A percentile compares a stretch with the other conserved stretches of the same genome.
These are phyloP conservation scores for Dascillus cervinus DNA, from an alignment of 2,888 invertebrate species.

Conservation along the genomic window DNA sequence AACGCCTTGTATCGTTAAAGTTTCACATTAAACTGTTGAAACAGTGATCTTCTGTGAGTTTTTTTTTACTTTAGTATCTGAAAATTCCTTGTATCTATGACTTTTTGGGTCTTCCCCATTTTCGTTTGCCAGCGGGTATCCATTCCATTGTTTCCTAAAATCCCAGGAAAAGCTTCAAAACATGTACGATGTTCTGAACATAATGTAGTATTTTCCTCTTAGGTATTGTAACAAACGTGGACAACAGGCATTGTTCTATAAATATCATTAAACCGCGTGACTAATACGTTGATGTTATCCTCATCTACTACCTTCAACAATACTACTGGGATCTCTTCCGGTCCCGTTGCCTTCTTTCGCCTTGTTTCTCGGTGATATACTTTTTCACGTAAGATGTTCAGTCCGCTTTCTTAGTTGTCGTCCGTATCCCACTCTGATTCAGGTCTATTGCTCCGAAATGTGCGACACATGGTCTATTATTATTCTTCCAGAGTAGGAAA, in stretches of 20 bases:
- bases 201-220: slow-evolving; percentile 5
- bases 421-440: slow-evolving; percentile 1
- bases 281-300: slow-evolving; percentile 1
- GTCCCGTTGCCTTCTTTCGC: slow-evolving; percentile 1
- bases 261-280: slow-evolving; percentile 5
- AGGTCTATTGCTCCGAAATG: slow-evolving; percentile 3
- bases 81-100: too few relatives aligned
- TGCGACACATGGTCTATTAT: slow-evolving; percentile 1
- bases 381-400: too few relatives aligned
- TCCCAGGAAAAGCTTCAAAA: slow-evolving; percentile 5
- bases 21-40: too few relatives aligned
- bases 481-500: too few relatives aligned
- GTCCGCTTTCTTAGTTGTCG: slow-evolving; percentile 1
- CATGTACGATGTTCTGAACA: slow-evolving; percentile 3
- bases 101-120: too few relatives aligned
- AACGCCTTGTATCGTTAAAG: too few relatives aligned
- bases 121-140: too few relatives aligned
- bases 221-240: slow-evolving; percentile 4
- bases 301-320: slow-evolving; percentile 2
- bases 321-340: slow-evolving; percentile 2
- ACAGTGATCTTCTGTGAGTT: too few relatives aligned
- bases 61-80: too few relatives aligned
- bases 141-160: too few relatives aligned
- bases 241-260: slow-evolving; percentile 3
- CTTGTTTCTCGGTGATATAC: too few relatives aligned